Percentiles rank a stretch among this genome's conserved stretches.
phyloP scores from a whole-genome alignment of 2,797 vertebrate genomes.

The Amniataba percoides region DNA sequence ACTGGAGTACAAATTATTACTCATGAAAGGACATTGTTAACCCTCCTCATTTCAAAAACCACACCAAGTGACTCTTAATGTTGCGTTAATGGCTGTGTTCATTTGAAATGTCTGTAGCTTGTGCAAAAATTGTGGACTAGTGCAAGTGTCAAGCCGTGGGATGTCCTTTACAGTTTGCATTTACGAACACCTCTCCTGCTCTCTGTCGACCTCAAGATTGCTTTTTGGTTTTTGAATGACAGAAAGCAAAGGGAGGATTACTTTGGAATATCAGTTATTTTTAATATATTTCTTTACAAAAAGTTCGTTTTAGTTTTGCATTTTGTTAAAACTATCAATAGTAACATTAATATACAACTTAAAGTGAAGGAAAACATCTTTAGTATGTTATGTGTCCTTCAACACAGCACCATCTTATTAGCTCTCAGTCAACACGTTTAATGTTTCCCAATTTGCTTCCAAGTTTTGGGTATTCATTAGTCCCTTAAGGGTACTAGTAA shows the following conservation, averaged over 20 bases:
- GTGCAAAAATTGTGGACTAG: slow-evolving; percentile 86
- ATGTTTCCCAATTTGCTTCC: slow-evolving; percentile 78
- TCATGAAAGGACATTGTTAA: slow-evolving; percentile 65
- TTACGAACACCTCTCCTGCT: slow-evolving; percentile 83
- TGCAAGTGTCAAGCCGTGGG: slow-evolving; percentile 85
- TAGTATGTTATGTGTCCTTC: slow-evolving; percentile 87
- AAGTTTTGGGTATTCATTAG: slow-evolving; percentile 66
- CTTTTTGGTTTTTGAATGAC: slow-evolving; percentile 90
- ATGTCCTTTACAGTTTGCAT: slow-evolving; percentile 86
- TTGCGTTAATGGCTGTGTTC: slow-evolving; percentile 76
- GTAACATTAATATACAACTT: slow-evolving; percentile 89
- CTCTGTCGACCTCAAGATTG: slow-evolving; percentile 87
- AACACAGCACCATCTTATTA: slow-evolving; percentile 85
- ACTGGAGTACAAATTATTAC: slow-evolving; percentile 73
- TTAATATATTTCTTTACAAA: slow-evolving; percentile 88
- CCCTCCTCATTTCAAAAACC: slow-evolving; percentile 63
- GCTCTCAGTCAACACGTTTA: slow-evolving; percentile 76
- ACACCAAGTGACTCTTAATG: slow-evolving; percentile 72
- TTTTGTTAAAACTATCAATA: slow-evolving; percentile 90
- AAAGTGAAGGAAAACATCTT: slow-evolving; percentile 86
- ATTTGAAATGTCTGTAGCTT: slow-evolving; percentile 82
- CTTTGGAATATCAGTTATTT: slow-evolving; percentile 89
- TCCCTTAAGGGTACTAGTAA: slow-evolving; percentile 66
- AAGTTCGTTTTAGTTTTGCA: slow-evolving; percentile 88
- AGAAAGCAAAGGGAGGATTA: slow-evolving; percentile 88